Evolutionary conservation across 2,797 vertebrate genomes (phyloP).

Genomic region (Hoplostethus mediterraneus): DNA sequence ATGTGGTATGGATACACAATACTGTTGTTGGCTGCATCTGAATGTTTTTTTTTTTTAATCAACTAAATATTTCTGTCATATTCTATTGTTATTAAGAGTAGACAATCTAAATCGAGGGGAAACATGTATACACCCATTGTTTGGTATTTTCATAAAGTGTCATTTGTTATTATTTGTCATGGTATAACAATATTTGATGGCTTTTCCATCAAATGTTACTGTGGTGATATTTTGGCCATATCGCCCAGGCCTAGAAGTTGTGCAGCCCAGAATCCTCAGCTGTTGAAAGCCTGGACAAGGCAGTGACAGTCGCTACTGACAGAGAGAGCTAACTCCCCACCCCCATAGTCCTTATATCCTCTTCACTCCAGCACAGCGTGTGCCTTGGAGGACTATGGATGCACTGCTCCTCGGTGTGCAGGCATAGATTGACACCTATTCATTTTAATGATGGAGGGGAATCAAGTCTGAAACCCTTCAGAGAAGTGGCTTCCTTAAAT

Average conservation of each 20-base stretch:
- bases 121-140: background rate
- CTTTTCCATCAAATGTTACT: no score
- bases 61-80: no score
- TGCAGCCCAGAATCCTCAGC: conserved; percentile 15
- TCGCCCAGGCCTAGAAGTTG: background rate
- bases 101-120: background rate
- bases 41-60: no score
- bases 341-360: background rate
- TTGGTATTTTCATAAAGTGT: background rate
- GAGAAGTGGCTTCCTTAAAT: background rate
- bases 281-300: conserved; percentile 35
- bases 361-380: no score
- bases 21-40: no score
- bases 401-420: background rate
- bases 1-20: no score
- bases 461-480: background rate
- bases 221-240: background rate
- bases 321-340: background rate
- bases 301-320: conserved; percentile 16
- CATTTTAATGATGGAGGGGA: background rate
- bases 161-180: background rate
- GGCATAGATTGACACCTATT: background rate
- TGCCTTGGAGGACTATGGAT: no score
- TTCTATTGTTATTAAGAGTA: background rate
- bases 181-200: no score